Conservation (phyloP, 2,888 invertebrate species). For the Scelioninae gen. 2 region DNA sequence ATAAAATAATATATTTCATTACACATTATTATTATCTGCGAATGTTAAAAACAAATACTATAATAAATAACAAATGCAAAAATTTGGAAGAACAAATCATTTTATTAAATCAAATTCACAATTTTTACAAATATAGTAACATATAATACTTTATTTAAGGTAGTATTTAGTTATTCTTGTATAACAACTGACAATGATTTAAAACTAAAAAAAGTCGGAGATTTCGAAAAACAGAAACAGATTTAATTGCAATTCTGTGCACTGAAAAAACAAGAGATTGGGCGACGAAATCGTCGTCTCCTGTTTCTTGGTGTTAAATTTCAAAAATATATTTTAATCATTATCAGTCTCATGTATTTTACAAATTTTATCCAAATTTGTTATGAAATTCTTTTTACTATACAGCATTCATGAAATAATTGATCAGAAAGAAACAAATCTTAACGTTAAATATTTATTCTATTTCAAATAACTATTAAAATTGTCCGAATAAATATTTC, state of each 20-base stretch:
- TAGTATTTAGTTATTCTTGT: conserved; percentile 19
- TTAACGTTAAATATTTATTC: conserved; percentile 19
- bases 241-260: no score
- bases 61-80: conserved; percentile 4
- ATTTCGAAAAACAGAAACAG: no score
- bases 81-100: conserved; percentile 50
- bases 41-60: no score
- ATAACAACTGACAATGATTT: conserved; percentile 41
- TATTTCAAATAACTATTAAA: conserved; percentile 22
- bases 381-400: conserved; percentile 7
- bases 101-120: conserved; percentile 51
- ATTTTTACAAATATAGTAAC: conserved; percentile 54
- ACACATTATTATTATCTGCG: no score
- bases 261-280: no score
- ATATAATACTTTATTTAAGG: conserved; percentile 52
- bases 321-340: conserved; percentile 34
- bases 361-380: conserved; percentile 30
- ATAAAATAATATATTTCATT: no score
- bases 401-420: not conserved
- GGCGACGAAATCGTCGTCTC: no score
- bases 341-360: conserved; percentile 36
- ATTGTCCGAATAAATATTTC: conserved; percentile 32
- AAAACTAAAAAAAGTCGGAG: no score
- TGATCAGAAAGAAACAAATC: conserved; percentile 16
- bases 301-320: no score